A percentile compares a stretch with the other conserved stretches of the same genome.
Evolutionary conservation across 2,888 invertebrate genomes (phyloP).

Genomic region (Dryobota labecula): DNA sequence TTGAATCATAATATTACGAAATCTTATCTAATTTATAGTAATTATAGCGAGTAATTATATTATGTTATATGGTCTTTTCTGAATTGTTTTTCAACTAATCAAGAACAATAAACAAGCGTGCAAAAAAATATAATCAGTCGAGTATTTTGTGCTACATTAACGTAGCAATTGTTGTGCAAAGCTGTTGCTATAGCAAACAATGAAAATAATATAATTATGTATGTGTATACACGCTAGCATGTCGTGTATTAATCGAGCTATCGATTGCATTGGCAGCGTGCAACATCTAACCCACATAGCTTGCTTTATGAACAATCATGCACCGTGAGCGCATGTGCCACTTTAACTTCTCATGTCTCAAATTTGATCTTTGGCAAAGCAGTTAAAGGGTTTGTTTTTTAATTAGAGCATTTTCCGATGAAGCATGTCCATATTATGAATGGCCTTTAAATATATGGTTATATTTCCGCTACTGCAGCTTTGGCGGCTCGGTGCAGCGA

Average conservation of each 20-base stretch:
- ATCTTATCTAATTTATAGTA: slow-evolving; percentile 32
- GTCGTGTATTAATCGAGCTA: slow-evolving; percentile 69
- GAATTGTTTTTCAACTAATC: slow-evolving; percentile 24
- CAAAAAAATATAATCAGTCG: slow-evolving; percentile 33
- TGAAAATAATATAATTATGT: slow-evolving; percentile 61
- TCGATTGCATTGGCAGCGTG: slow-evolving; percentile 68
- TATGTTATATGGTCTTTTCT: slow-evolving; percentile 2
- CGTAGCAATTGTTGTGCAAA: slow-evolving; percentile 56
- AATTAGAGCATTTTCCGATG: not conserved
- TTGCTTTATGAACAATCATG: slow-evolving; percentile 63
- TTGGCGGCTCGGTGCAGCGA: slow-evolving; percentile 40
- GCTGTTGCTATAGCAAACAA: slow-evolving; percentile 58
- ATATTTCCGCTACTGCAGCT: slow-evolving; percentile 13
- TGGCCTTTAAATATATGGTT: not conserved
- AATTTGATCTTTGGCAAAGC: not conserved
- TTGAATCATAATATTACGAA: slow-evolving; percentile 48
- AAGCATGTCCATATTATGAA: not conserved
- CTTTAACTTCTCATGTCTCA: not conserved
- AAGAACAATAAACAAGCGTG: slow-evolving; percentile 25
- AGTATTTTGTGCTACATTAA: slow-evolving; percentile 44
- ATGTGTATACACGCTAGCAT: slow-evolving; percentile 53
- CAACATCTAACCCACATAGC: slow-evolving; percentile 73
- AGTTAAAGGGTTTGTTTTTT: not conserved
- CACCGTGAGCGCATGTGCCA: slow-evolving; percentile 33
- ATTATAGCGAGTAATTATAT: slow-evolving; percentile 21